Percentiles rank a stretch among this genome's conserved stretches.
phyloP scores from a whole-genome alignment of 2,113 vertebrate genomes.

The Xiphias gladius region DNA sequence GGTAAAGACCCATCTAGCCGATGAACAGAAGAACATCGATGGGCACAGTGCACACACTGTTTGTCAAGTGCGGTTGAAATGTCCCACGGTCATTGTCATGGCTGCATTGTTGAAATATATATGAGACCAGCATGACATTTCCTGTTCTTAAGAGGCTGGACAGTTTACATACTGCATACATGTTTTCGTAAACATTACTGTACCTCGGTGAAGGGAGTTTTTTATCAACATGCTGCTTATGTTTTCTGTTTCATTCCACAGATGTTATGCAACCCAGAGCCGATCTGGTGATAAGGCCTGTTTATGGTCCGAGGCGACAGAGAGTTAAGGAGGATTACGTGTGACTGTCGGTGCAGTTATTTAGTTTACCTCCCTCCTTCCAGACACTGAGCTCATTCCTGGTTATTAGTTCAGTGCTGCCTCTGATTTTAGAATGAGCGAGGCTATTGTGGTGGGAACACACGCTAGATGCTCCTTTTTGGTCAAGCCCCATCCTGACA shows the following conservation, averaged over 20 bases:
- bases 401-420: conserved; percentile 61
- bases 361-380: conserved; percentile 32
- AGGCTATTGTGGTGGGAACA: conserved; percentile 26
- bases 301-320: conserved; percentile 54
- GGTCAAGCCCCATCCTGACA: conserved; percentile 48
- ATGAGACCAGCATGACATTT: not conserved
- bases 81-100: conserved; percentile 3
- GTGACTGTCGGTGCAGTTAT: conserved; percentile 47
- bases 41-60: not conserved
- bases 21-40: not conserved
- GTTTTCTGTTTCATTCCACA: conserved; percentile 49
- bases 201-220: conserved; percentile 1
- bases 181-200: conserved; percentile 17
- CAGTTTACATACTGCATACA: not conserved
- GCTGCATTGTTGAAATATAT: not conserved
- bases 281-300: conserved; percentile 54
- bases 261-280: conserved; percentile 40
- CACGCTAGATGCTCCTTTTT: conserved; percentile 11
- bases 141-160: not conserved
- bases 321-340: conserved; percentile 46
- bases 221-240: conserved; percentile 42
- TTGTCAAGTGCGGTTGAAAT: not conserved
- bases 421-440: conserved; percentile 52
- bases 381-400: conserved; percentile 44
- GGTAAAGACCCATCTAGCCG: not conserved